Base-by-base conservation (phyloP, 1,140 invertebrate genomes). In the Neomicropteryx cornuta region DNA sequence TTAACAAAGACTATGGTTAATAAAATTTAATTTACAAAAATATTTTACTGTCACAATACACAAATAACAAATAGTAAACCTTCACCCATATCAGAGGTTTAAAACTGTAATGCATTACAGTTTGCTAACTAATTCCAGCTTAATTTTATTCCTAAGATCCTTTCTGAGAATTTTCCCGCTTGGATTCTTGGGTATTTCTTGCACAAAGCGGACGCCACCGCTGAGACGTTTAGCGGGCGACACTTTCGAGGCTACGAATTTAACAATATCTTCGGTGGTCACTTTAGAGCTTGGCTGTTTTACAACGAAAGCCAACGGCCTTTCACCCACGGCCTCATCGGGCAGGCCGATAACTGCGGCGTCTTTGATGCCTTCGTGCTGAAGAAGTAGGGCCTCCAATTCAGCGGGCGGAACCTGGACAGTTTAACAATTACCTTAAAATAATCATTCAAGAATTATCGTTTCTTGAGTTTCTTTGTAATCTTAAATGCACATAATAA, bases 291-390 rank as follows among this genome's bases (percentile, higher is more conserved):
- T 66, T 2, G 58, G 55, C 48, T 72, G 71, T 22, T 53, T 54
- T 4, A 77, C 78, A 20, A 81, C 68, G 49, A 76, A 81, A 0
- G 75, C 78, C 34, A 73, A 47, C 1, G 83, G 82, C 1, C 81
- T 53, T 57, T 88, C 83, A 1, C 82, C 83, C 32, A 65, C 65
- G 19, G 52, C 56, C 20, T 70, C 69, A 51, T 87, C 70, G 3
- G 78, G 74, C 13, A 83, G 60, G 1, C 86, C 86, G 43, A 88
- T 70, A 0, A 91, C 85, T 18, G 77, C 83, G 3, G 72, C 79
- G 53, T 89, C 85, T 38, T 63, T 64, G 22, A 90, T 70, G 35
- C 62, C 66, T 4, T 75, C 69, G 56, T 87, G 72, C 22, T 71
- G 71, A 2, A 83, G 51, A 10, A 90, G 59, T n/a, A 89, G 42